phyloP scores from a whole-genome alignment of 2,888 invertebrate genomes.

The Tuta absoluta region DNA sequence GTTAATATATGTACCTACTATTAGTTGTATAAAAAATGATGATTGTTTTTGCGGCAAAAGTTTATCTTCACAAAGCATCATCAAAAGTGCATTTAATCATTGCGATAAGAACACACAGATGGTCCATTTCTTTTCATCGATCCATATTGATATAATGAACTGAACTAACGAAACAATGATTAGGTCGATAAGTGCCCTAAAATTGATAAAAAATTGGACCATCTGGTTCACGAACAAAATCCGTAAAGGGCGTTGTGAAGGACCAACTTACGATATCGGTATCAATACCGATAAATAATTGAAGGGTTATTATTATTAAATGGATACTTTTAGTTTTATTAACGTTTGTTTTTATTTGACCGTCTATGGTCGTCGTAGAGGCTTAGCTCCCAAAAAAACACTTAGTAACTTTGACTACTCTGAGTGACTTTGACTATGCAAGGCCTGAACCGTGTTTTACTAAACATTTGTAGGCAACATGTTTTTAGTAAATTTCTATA shows the following conservation, averaged over 20 bases:
- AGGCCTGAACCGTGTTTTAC: no score
- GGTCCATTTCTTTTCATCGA: background rate
- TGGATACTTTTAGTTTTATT: background rate
- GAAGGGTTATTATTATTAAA: background rate
- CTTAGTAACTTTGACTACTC: no score
- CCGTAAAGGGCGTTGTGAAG: background rate
- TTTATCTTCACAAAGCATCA: background rate
- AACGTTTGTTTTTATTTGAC: no score
- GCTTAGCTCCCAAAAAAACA: no score
- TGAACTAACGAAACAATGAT: slow-evolving; percentile 11
- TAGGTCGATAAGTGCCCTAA: background rate
- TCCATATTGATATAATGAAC: background rate
- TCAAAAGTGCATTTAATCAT: background rate
- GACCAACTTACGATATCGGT: slow-evolving; percentile 1
- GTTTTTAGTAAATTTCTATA: no score
- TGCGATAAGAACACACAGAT: background rate
- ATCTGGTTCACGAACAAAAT: background rate
- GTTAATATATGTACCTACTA: no score
- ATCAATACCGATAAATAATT: background rate
- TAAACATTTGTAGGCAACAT: no score
- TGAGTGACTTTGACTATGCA: no score
- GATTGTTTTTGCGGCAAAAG: no score
- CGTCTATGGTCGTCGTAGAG: no score
- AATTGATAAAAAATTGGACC: background rate
- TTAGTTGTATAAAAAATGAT: no score